Percentiles rank a stretch among this genome's conserved stretches.
phyloP scores from a whole-genome alignment of 2,888 invertebrate species.

The Pheosia gnoma region DNA sequence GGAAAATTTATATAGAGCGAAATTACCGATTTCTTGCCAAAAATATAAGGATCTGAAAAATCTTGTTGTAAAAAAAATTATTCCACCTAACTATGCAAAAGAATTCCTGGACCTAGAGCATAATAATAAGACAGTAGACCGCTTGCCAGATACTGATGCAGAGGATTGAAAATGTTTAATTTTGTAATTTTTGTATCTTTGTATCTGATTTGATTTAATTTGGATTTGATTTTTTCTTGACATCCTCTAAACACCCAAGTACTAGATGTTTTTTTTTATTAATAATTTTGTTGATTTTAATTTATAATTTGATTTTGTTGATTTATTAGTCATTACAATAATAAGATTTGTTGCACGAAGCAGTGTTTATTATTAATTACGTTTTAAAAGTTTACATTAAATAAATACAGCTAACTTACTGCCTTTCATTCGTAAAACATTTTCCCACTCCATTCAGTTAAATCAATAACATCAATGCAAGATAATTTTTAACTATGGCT shows the following conservation, averaged over 20 bases:
- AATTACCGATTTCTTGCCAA: neutral
- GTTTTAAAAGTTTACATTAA: slow-evolving; percentile 1
- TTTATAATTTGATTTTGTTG: slow-evolving; percentile 1
- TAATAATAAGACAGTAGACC: slow-evolving; percentile 2
- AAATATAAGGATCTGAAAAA: neutral
- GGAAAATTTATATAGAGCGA: neutral
- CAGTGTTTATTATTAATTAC: neutral
- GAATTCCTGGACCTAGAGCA: slow-evolving; percentile 1
- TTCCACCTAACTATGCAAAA: slow-evolving; percentile 2
- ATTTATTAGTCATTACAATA: neutral
- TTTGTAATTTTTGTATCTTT: too few relatives aligned
- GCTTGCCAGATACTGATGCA: neutral
- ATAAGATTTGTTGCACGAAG: neutral
- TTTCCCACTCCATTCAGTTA: neutral
- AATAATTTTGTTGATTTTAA: neutral
- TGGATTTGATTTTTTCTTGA: too few relatives aligned
- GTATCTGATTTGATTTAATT: too few relatives aligned
- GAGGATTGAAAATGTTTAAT: too few relatives aligned
- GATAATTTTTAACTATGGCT: neutral
- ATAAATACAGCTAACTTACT: slow-evolving; percentile 1
- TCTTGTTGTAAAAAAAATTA: too few relatives aligned
- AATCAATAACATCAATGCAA: too few relatives aligned
- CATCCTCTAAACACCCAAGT: neutral
- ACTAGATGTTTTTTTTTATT: neutral
- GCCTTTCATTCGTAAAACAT: slow-evolving; percentile 1